Base-by-base conservation (phyloP, 1,140 invertebrate genomes). In the Rhagoletis zephyria region DNA sequence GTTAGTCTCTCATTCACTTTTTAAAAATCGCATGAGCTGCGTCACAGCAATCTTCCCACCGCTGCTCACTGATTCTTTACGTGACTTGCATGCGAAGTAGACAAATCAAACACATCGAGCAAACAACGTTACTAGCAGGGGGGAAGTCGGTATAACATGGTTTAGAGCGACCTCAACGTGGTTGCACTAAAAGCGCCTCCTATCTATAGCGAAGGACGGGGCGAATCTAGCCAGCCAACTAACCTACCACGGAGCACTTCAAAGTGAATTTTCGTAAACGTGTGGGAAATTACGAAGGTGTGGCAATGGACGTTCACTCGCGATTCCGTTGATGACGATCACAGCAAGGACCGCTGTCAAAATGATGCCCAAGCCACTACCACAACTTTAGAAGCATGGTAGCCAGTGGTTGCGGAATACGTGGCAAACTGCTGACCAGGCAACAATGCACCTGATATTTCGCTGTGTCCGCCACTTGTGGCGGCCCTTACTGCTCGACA, bases 191-290 rank as follows among this genome's bases (percentile, higher is more conserved):
- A 81, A 81, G 74, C 56, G 74, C 6, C 10, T 9, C 59, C 70
- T 9, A 30, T 51, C 9, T 56, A 59, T 56, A 10, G 16, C 67
- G 67, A n/a, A 48, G 67, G 40, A 16, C 16, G 42, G 45, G 5
- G 2, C n/a, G 42, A 56, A 81, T 14, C 45, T 12, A 40, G 30
- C 64, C 4, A 40, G 30, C n/a, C 64, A 67, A 67, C n/a, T 30
- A 67, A 81, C 74, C 16, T 19, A 81, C 48, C 74, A 30, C 42
- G 48, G 45, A 12, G 74, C 48, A n/a, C 45, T 81, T 19, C 48
- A 81, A 56, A 81, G 74, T 81, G 74, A 81, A 81, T 81, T 81
- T 81, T 81, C 48, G 42, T 81, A 81, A 81, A 14, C 74, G 51
- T 81, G 74, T 81, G 51, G 74, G 51, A 56, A 81, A 81, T 81